phyloP scores from a whole-genome alignment of 2,888 invertebrate species.

The Yponomeuta malinellus region DNA sequence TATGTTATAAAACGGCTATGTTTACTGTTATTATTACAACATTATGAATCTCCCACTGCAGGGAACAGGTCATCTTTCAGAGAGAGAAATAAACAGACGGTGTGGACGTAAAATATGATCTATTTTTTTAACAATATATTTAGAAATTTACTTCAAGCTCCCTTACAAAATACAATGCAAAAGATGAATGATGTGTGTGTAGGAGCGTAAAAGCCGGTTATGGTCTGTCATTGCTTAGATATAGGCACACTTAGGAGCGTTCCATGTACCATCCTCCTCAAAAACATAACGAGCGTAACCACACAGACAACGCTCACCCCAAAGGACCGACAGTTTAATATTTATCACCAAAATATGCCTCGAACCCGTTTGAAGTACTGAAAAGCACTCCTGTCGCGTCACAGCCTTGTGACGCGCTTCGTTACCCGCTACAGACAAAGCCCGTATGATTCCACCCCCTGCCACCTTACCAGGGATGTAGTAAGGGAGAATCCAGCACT shows the following conservation, averaged over 20 bases:
- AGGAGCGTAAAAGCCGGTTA: background rate
- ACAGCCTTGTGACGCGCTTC: constrained; percentile 68
- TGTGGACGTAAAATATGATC: no score
- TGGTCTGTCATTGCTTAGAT: background rate
- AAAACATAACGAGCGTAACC: constrained; percentile 45
- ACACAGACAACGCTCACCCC: constrained; percentile 30
- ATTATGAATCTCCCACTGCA: no score
- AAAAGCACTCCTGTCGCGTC: constrained; percentile 64
- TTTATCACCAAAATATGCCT: constrained; percentile 64
- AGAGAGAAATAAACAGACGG: no score
- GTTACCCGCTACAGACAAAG: constrained; percentile 71
- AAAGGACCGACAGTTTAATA: constrained; percentile 55
- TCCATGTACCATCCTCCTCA: constrained; percentile 27
- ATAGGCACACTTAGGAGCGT: background rate
- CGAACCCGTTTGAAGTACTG: constrained; percentile 58
- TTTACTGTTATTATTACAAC: no score
- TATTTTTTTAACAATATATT: no score
- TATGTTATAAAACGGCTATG: no score
- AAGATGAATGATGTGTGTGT: no score
- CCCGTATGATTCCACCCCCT: constrained; percentile 63
- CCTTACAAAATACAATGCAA: no score
- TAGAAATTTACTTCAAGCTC: no score
- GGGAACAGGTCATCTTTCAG: no score
- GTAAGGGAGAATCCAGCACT: background rate
- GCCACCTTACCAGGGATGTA: constrained; percentile 20